Base-by-base conservation (phyloP, 2,888 invertebrate species). In the Scrobipalpa costella region DNA sequence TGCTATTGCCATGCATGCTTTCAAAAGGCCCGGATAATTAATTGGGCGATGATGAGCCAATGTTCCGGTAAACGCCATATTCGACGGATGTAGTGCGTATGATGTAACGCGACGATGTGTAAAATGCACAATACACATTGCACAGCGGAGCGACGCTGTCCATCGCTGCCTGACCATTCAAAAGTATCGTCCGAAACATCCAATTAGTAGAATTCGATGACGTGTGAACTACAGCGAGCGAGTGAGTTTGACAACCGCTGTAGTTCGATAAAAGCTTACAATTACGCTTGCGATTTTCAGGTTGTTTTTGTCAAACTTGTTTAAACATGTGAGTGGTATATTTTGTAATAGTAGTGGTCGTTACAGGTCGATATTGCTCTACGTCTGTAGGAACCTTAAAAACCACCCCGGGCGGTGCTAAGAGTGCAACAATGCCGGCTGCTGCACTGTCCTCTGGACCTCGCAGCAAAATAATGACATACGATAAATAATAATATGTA, bases 131-230 rank as follows among this genome's bases (percentile, higher is more conserved):
- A 52, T 61, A 19, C 57, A 58, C 40, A 59, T 44, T 59, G 49
- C 27, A 47, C 33, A 49, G 19, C 27, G 49, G 21, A 33, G 27
- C 38, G 59, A 17, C 36, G 59, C 59, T 47, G 55, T 68, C 66
- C 66, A 65, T 66, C 64, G 63, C 63, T 65, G 66, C 47, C 55
- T 57, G 61, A 49, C 63, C 60, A 66, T 60, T 63, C 84, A 86
- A 86, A 88, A 87, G 85, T 86, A 85, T 81, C 83, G 80, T 83
- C 82, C 88, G 87, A 87, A 88, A 81, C 84, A 81, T 84, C 83
- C 89, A 89, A 89, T 89, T 89, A 88, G 77, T 72, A 80, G 76
- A 74, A 85, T 79, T 76, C 85, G 84, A 86, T 87, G 86, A 86
- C 81, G 84, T 81, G 78, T 73, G 73, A 79, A 76, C 77, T 60